Base-by-base conservation (phyloP, 2,888 invertebrate genomes). In the Drosophila colorata region DNA sequence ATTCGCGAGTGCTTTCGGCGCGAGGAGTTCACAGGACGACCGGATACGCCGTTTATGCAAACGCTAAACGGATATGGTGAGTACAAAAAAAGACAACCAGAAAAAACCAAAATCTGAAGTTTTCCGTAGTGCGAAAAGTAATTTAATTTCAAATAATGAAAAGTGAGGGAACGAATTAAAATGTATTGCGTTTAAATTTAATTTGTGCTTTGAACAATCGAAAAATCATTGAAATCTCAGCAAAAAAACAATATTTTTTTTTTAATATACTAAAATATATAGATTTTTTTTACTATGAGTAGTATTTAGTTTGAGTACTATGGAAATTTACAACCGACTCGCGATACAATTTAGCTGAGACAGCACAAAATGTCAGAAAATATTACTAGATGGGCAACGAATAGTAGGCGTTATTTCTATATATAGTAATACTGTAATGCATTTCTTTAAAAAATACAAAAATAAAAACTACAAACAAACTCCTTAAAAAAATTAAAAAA, bases 51-150 rank as follows among this genome's bases (percentile, higher is more conserved):
- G 68, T 95, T 98, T 90, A 96, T 95, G 94, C 95, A 95, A 89
- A 96, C 97, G 56, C 93, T 98, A 55, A 97, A 96, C 89, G 97
- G 97, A 87, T 97, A 97, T 83, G 98, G 98, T 98, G 92, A 96
- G 96, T 53, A 74, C 88, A 61, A 11, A 43, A 20, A 9, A 38
- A 16, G 14, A 13, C 7, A 35, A n/a, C n/a, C n/a, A n/a, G n/a
- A 44, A 13, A 1, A 47, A 47, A 33, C 1, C 11, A 8, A 33
- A 57, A 18, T 20, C 25, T 1, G 7, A 5, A 11, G 2, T 31
- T 31, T 31, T 31, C 31, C 31, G 31, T 31, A 11, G 9, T 31
- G 31, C 31, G 4, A 31, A 31, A 31, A 28, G 7, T 49, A 44
- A 51, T 20, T 20, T 20, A 20, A 20, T 20, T 20, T 20, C 20